Evolutionary conservation across 2,888 invertebrate species (phyloP).

Genomic region (Iselma pallidipennis): DNA sequence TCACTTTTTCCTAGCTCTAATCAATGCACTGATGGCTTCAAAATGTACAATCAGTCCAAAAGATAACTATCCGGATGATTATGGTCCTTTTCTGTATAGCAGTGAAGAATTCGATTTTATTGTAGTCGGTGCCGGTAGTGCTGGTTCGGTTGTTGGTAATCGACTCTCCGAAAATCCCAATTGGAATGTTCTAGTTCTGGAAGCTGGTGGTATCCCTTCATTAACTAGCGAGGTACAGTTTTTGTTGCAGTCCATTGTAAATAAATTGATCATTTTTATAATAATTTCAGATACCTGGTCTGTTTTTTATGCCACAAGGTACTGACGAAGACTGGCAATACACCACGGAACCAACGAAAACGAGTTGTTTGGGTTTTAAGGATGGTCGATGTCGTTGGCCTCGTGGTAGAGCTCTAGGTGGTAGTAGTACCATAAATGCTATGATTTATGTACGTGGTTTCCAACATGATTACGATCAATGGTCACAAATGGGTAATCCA

Average conservation of each 20-base stretch:
- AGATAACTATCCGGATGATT: constrained; percentile 39
- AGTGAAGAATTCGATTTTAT: constrained; percentile 57
- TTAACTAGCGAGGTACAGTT: constrained; percentile 52
- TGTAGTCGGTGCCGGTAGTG: constrained; percentile 60
- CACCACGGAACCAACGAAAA: constrained; percentile 55
- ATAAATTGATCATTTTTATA: too few relatives aligned
- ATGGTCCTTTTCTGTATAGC: constrained; percentile 29
- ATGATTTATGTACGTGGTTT: constrained; percentile 70
- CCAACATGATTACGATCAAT: constrained; percentile 66
- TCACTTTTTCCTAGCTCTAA: constrained; percentile 61
- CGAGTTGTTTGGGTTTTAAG: constrained; percentile 49
- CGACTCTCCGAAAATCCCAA: constrained; percentile 55
- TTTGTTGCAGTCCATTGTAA: background rate
- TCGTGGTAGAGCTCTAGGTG: constrained; percentile 68
- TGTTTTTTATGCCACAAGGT: constrained; percentile 34
- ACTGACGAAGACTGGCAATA: constrained; percentile 53
- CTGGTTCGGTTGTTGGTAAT: constrained; percentile 60
- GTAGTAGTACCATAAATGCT: constrained; percentile 65
- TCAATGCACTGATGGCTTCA: constrained; percentile 64
- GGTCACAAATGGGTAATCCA: constrained; percentile 63
- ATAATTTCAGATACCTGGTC: constrained; percentile 52
- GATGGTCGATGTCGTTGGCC: constrained; percentile 59
- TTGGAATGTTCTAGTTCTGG: constrained; percentile 60
- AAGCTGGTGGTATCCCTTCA: constrained; percentile 60
- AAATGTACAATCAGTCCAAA: constrained; percentile 39